Evolutionary conservation across 1,140 invertebrate genomes (phyloP).

Genomic region (Drosophila insularis): DNA sequence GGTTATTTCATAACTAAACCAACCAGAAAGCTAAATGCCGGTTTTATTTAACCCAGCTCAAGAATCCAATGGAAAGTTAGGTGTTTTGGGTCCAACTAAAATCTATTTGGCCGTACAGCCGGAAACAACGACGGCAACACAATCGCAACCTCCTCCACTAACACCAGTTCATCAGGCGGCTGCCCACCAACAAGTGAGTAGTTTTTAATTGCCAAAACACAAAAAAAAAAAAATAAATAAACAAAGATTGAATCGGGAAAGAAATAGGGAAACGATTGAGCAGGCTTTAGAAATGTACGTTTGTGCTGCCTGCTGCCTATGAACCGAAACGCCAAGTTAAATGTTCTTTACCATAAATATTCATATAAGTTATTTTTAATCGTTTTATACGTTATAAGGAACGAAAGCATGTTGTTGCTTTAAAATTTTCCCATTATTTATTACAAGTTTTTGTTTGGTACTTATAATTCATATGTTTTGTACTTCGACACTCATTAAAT

Average conservation of each 20-base stretch:
- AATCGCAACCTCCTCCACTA: slow-evolving; percentile 83
- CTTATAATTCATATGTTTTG: slow-evolving; percentile 47
- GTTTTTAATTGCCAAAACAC: slow-evolving; percentile 71
- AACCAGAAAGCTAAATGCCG: background rate
- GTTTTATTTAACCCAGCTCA: slow-evolving; percentile 84
- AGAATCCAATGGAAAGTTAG: slow-evolving; percentile 91
- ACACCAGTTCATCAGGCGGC: slow-evolving; percentile 83
- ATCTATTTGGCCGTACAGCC: slow-evolving; percentile 93
- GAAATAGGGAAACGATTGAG: slow-evolving; percentile 12
- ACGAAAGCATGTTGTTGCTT: slow-evolving; percentile 65
- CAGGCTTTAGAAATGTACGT: slow-evolving; percentile 21
- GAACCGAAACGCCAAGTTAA: slow-evolving; percentile 32
- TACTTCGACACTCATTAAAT: slow-evolving; percentile 13
- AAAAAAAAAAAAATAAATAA: background rate
- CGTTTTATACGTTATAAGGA: slow-evolving; percentile 13
- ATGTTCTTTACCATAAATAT: slow-evolving; percentile 21
- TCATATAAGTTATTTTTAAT: slow-evolving; percentile 60
- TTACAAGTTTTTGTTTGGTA: slow-evolving; percentile 55
- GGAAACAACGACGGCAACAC: slow-evolving; percentile 56
- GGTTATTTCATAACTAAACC: background rate
- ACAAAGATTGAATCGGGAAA: background rate
- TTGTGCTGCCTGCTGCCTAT: slow-evolving; percentile 17
- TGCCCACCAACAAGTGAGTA: slow-evolving; percentile 82
- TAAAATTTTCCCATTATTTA: slow-evolving; percentile 49
- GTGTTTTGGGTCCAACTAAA: slow-evolving; percentile 91